Percentiles rank a stretch among this genome's conserved stretches.
These are phyloP conservation scores for Melanotaenia parkinsoni DNA, from an alignment of 2,797 vertebrate genomes.

Conservation along the genomic window DNA sequence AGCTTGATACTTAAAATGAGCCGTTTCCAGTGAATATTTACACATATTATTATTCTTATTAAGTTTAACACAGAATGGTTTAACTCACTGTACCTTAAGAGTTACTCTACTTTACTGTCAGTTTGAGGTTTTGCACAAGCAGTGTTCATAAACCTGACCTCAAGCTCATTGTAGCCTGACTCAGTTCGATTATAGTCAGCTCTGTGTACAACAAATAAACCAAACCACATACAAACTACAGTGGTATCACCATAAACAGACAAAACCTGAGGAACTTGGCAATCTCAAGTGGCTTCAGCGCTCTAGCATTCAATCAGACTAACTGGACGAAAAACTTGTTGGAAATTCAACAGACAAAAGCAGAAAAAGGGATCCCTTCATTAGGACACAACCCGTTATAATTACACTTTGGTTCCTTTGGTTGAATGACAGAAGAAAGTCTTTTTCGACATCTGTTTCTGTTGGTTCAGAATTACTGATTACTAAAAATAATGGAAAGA, in stretches of 20 bases:
- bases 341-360: background rate
- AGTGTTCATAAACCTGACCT: background rate
- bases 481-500: background rate
- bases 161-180: constrained; percentile 2
- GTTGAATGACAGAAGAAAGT: background rate
- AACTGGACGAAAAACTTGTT: background rate
- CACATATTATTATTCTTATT: background rate
- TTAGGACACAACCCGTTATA: background rate
- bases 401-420: constrained; percentile 3
- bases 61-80: background rate
- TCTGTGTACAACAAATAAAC: background rate
- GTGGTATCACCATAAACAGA: constrained; percentile 1
- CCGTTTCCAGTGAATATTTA: constrained; percentile 11
- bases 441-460: background rate
- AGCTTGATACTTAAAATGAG: constrained; percentile 25
- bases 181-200: background rate
- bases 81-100: background rate
- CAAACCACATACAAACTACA: background rate
- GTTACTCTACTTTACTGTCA: background rate
- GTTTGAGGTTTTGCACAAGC: constrained; percentile 4
- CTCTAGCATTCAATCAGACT: background rate
- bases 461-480: background rate
- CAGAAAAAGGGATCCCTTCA: background rate
- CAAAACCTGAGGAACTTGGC: background rate
- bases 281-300: background rate